Base-by-base conservation (phyloP, 2,797 vertebrate species). In the Tokudaia tokunoshimensis region DNA sequence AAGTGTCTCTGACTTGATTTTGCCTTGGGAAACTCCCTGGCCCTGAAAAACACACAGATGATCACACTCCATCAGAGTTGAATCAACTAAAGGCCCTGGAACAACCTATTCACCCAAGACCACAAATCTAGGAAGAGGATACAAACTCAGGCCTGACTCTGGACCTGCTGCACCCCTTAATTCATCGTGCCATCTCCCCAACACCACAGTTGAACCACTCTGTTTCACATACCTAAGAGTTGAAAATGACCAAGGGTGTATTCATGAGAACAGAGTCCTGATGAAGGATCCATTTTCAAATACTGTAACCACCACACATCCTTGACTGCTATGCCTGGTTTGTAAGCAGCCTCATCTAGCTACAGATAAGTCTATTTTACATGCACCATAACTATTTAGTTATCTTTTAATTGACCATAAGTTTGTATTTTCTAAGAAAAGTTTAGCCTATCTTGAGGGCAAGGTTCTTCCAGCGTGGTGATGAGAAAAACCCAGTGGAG, bases 1-100 rank as follows among this genome's bases (percentile, higher is more conserved):
- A 85, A 76, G 11, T 87, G 70, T 96, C 0, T 78, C 84, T 82
- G 91, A 90, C 75, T 82, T 92, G 61, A 96, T 81, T 95, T 52
- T 94, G 57, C 44, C 63, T 88, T 88, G 61, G 57, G 81, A 76
- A 94, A 89, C n/a, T 91, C 85, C 80, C n/a, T 85, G 85, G 85
- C 29, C 20, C 74, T 72, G 26, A 86, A 87, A 91, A 89, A 85
- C 9, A 89, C 34, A 26, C 2, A 34, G 10, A 52, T 91, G 81
- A 61, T 52, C 59, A 94, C 12, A 52, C 1, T 85, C 12, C 50
- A 72, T 29, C 78, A 76, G 0, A 86, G 55, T 78, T 61, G 50
- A 79, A 94, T 70, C 31, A 93, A 76, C 63, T n/a, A 86, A 94
- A 94, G 63, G 41, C 20, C 29, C 4, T 12, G 67, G 52, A 89